A percentile compares a stretch with the other conserved stretches of the same genome.
Evolutionary conservation across 2,113 vertebrate species (phyloP).

Genomic region (Acrocephalus kingi): DNA sequence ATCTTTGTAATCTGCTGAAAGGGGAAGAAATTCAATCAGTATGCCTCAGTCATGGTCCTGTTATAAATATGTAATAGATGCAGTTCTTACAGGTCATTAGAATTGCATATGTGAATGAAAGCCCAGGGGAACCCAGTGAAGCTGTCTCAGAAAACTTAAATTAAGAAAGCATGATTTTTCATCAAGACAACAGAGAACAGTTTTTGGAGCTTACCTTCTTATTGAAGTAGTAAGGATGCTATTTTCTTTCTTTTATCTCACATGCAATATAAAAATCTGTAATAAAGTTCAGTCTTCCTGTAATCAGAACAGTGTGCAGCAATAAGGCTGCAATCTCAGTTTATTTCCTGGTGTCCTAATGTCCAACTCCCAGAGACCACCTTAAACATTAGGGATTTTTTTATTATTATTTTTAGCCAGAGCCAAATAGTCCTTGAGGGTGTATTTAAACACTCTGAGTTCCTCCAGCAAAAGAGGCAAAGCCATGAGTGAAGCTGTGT

Average conservation of each 20-base stretch:
- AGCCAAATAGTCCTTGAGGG: background rate
- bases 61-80: conserved; percentile 31
- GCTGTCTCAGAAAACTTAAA: background rate
- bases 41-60: background rate
- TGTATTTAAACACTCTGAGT: background rate
- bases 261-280: background rate
- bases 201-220: background rate
- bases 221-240: background rate
- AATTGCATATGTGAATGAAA: conserved; percentile 37
- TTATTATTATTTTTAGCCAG: background rate
- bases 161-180: background rate
- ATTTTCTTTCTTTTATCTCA: background rate
- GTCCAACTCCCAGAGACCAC: background rate
- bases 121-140: background rate
- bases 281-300: background rate
- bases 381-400: background rate
- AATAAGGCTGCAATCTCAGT: background rate
- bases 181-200: background rate
- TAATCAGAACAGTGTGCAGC: background rate
- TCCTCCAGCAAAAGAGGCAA: background rate
- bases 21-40: background rate
- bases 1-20: conserved; percentile 38
- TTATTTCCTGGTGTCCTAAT: background rate
- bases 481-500: background rate
- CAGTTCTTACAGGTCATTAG: conserved; percentile 31